A percentile compares a stretch with the other conserved stretches of the same genome.
phyloP scores from a whole-genome alignment of 1,140 invertebrate species.

The Amphibalanus amphitrite region DNA sequence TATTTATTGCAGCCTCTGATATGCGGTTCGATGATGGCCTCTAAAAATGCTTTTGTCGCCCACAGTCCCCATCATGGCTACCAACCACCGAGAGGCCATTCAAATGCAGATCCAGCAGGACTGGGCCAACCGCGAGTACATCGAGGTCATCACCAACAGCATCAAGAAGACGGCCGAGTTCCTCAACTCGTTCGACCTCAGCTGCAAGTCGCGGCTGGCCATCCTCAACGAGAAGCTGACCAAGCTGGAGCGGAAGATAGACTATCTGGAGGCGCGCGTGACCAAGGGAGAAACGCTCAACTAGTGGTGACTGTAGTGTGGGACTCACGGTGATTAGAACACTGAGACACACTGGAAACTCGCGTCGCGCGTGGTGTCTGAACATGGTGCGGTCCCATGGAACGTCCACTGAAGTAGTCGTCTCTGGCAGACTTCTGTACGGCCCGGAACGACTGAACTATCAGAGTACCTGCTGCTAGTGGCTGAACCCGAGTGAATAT shows the following conservation, averaged over 20 bases:
- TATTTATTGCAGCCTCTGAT: too few relatives aligned
- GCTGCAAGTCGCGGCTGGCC: conserved; percentile 59
- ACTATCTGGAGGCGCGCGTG: conserved; percentile 90
- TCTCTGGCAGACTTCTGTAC: too few relatives aligned
- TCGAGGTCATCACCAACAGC: conserved; percentile 94
- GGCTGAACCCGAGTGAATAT: too few relatives aligned
- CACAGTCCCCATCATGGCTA: background rate
- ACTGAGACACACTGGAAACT: too few relatives aligned
- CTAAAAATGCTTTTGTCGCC: too few relatives aligned
- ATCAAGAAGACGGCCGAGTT: conserved; percentile 98
- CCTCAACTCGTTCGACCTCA: conserved; percentile 89
- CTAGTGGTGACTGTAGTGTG: too few relatives aligned
- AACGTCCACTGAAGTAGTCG: too few relatives aligned
- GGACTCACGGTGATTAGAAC: too few relatives aligned
- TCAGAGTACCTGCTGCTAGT: too few relatives aligned
- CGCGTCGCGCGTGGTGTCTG: too few relatives aligned
- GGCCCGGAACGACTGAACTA: too few relatives aligned
- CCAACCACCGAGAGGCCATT: background rate
- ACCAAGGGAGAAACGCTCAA: conserved; percentile 72
- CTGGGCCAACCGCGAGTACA: conserved; percentile 96
- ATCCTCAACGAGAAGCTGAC: conserved; percentile 92
- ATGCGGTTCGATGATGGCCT: too few relatives aligned
- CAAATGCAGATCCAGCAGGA: conserved; percentile 73
- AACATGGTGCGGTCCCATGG: conserved; percentile 1
- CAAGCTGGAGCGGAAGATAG: conserved; percentile 86